Percentiles rank a stretch among this genome's conserved stretches.
Evolutionary conservation across 2,888 invertebrate genomes (phyloP).

Genomic region (Campaea margaritaria): DNA sequence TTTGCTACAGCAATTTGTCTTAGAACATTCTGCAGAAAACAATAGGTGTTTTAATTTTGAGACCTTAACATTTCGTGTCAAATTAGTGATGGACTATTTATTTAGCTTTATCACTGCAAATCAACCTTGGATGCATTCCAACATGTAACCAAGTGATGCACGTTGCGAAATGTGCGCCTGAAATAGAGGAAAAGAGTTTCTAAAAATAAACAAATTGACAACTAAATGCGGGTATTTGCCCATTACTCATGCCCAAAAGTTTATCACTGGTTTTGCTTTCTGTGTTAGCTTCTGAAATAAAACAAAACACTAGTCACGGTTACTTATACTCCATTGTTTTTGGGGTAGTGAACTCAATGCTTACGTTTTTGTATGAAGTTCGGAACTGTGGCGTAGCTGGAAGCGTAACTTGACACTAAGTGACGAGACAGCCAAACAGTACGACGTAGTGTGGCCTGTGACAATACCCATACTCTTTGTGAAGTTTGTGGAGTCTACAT

Average conservation of each 20-base stretch:
- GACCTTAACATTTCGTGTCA: constrained; percentile 28
- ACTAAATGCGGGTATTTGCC: neutral
- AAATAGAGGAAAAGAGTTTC: no score
- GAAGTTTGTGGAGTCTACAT: constrained; percentile 60
- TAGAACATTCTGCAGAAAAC: constrained; percentile 20
- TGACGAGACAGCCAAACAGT: constrained; percentile 48
- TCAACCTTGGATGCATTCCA: constrained; percentile 20
- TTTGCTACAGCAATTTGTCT: constrained; percentile 26
- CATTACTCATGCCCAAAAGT: no score
- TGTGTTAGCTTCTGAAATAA: neutral
- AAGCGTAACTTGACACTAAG: constrained; percentile 57
- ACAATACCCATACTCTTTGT: constrained; percentile 41
- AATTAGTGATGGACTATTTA: constrained; percentile 26
- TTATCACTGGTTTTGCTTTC: neutral
- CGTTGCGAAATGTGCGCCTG: neutral
- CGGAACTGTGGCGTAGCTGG: constrained; percentile 48
- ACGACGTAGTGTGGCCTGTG: constrained; percentile 25
- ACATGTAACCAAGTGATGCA: neutral
- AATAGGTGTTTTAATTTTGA: constrained; percentile 13
- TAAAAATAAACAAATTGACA: neutral
- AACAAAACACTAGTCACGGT: constrained; percentile 47
- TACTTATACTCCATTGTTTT: constrained; percentile 59
- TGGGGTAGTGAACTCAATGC: constrained; percentile 63
- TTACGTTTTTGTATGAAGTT: constrained; percentile 55
- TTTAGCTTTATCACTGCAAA: constrained; percentile 8